These are phyloP conservation scores for Athene noctua DNA, from an alignment of 2,113 vertebrate species.

Conservation along the genomic window DNA sequence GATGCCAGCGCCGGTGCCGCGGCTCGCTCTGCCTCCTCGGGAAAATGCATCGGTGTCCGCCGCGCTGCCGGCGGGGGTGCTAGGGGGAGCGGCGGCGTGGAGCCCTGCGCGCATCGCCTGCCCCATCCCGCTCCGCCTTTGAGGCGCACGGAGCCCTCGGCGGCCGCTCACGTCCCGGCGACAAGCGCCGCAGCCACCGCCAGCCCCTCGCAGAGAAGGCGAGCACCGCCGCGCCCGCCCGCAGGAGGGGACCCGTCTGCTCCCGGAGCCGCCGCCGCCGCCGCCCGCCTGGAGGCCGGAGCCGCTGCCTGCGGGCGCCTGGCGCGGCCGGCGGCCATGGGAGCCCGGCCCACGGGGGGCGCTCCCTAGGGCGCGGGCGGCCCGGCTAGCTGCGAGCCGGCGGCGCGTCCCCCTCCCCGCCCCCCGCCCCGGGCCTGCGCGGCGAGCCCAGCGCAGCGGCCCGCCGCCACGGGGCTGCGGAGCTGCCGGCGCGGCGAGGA, in stretches of 20 bases:
- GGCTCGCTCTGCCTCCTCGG: conserved; percentile 42
- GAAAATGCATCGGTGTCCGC: conserved; percentile 41
- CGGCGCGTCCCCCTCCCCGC: not conserved
- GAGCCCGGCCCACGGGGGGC: not conserved
- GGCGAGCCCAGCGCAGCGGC: not conserved
- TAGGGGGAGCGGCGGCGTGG: conserved; percentile 40
- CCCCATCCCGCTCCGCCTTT: conserved; percentile 6
- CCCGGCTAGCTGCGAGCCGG: conserved; percentile 14
- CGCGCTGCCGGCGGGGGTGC: conserved; percentile 17
- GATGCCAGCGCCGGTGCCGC: conserved; percentile 62
- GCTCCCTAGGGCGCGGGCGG: conserved; percentile 8
- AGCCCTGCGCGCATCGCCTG: conserved; percentile 45
- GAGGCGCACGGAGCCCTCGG: not conserved
- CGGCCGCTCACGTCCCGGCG: not conserved
- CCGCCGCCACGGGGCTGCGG: conserved; percentile 33
- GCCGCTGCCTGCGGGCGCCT: conserved; percentile 9
- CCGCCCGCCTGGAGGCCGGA: not conserved
- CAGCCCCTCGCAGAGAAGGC: not conserved
- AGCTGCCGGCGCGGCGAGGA: conserved; percentile 16
- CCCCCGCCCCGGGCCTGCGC: not conserved
- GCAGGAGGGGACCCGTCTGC: not conserved
- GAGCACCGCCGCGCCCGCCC: not conserved
- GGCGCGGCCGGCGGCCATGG: not conserved
- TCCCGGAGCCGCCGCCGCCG: not conserved
- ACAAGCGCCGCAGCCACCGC: not conserved